Evolutionary conservation across 2,113 vertebrate species (phyloP).

Genomic region (Todiramphus chloris): DNA sequence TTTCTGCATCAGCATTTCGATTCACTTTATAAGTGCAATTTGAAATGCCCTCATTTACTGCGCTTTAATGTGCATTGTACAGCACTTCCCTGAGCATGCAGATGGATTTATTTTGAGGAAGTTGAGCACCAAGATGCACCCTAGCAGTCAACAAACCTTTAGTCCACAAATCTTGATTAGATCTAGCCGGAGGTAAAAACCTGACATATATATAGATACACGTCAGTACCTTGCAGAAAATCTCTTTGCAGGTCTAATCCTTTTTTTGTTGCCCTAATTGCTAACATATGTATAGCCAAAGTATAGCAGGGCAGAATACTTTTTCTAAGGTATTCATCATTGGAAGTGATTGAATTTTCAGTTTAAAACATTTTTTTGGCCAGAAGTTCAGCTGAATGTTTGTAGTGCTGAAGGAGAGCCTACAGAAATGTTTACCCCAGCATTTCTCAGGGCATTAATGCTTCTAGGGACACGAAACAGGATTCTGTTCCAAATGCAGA

Average conservation of each 20-base stretch:
- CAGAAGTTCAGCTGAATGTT: neutral
- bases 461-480: neutral
- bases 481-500: neutral
- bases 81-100: neutral
- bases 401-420: neutral
- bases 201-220: fast-evolving
- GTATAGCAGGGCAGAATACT: neutral
- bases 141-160: neutral
- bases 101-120: neutral
- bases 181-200: neutral
- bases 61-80: neutral
- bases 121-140: neutral
- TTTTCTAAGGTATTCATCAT: neutral
- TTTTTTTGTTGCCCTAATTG: neutral
- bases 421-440: neutral
- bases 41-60: neutral
- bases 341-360: neutral
- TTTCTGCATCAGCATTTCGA: neutral
- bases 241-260: neutral
- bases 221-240: neutral
- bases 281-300: neutral
- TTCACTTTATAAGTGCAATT: neutral
- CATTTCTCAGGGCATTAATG: neutral
- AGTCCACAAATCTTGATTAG: neutral
- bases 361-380: neutral